A percentile compares a stretch with the other conserved stretches of the same genome.
Evolutionary conservation across 2,888 invertebrate genomes (phyloP).

Genomic region (Plagiodera versicolora): DNA sequence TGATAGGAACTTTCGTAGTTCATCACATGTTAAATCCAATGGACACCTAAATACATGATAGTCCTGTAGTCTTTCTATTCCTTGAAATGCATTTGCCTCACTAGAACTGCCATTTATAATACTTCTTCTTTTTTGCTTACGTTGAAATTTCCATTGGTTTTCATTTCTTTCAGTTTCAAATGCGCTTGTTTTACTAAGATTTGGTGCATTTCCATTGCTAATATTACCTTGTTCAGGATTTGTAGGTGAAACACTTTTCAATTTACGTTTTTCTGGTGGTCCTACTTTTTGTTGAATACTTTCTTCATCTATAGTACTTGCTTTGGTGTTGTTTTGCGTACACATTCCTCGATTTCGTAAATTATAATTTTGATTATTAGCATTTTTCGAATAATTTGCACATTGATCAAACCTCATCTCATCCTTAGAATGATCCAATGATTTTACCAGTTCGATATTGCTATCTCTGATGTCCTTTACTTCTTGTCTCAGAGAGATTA

Average conservation of each 20-base stretch:
- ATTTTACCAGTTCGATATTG: no score
- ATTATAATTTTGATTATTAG: neutral
- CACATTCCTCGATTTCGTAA: neutral
- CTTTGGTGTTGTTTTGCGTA: neutral
- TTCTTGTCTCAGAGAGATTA: neutral
- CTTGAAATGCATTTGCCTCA: neutral
- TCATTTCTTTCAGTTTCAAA: neutral
- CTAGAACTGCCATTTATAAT: neutral
- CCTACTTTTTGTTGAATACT: neutral
- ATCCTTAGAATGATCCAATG: no score
- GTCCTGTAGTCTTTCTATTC: no score
- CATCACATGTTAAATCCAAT: neutral
- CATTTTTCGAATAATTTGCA: neutral
- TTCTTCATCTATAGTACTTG: neutral
- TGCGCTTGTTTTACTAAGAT: neutral
- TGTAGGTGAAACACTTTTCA: neutral
- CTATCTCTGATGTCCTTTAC: no score
- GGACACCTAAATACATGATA: slow-evolving; percentile 1
- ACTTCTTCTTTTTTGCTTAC: neutral
- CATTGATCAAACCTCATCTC: no score
- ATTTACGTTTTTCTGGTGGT: slow-evolving; percentile 3
- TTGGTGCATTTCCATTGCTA: neutral
- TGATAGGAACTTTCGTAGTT: neutral
- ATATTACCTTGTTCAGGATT: no score
- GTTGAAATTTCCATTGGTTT: slow-evolving; percentile 1